phyloP scores from a whole-genome alignment of 2,797 vertebrate genomes.

The Lepilemur septentrionalis region DNA sequence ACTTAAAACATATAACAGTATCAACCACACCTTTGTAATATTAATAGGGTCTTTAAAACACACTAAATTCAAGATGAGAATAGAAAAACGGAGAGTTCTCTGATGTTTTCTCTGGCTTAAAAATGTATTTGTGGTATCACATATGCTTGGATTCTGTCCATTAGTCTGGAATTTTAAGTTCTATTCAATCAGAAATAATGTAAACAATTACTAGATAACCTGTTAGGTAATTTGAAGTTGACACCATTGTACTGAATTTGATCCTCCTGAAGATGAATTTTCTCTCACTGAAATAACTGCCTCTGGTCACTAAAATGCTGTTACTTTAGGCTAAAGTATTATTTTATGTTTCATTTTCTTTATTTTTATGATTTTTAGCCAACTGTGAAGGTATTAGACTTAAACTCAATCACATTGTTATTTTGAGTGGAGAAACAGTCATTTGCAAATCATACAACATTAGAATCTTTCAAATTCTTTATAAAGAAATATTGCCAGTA shows the following conservation, averaged over 20 bases:
- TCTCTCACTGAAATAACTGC: neutral
- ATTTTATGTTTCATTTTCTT: neutral
- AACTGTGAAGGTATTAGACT: neutral
- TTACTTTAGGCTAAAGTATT: neutral
- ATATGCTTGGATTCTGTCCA: neutral
- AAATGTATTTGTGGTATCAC: neutral
- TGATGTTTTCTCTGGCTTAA: neutral
- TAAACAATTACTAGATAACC: neutral
- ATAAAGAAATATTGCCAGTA: neutral
- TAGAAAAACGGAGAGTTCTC: neutral
- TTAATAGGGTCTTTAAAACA: neutral
- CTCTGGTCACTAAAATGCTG: neutral
- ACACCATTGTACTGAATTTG: neutral
- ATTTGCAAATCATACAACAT: neutral
- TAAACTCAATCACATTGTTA: neutral
- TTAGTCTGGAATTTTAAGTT: neutral
- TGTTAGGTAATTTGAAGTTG: neutral
- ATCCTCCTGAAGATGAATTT: constrained; percentile 10
- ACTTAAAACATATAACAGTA: neutral
- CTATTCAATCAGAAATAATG: neutral
- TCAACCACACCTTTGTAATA: neutral
- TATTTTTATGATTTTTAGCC: neutral
- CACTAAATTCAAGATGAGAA: neutral
- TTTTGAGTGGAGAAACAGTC: neutral
- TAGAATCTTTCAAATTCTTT: neutral